Conservation (phyloP, 1,140 invertebrate species). For the Gonioctena quinquepunctata region DNA sequence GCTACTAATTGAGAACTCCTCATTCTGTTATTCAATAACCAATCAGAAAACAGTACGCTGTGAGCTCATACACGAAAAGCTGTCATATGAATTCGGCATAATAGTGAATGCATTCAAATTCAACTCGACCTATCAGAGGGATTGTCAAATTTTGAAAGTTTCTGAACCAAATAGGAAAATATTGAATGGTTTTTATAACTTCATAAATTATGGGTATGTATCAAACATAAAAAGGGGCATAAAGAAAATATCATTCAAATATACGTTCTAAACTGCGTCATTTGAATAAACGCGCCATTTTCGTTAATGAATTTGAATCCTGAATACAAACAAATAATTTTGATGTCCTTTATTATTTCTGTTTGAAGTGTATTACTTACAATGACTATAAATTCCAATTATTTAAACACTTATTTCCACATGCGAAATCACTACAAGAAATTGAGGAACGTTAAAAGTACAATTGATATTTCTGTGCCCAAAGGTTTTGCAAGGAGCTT, state of each 20-base stretch:
- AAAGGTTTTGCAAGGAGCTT: conserved; percentile 28
- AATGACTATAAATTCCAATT: conserved; percentile 4
- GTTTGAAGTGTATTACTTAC: background rate
- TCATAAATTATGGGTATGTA: background rate
- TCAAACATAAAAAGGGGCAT: background rate
- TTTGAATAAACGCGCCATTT: background rate
- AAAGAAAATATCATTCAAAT: background rate
- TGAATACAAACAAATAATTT: conserved; percentile 22
- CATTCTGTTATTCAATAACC: too few species aligned
- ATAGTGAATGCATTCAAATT: too few species aligned
- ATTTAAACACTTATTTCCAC: conserved; percentile 40
- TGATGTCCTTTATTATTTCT: background rate
- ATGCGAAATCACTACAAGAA: conserved; percentile 44
- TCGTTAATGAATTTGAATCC: background rate
- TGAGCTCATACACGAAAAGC: too few species aligned
- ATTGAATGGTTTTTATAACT: too few species aligned
- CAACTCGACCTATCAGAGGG: too few species aligned
- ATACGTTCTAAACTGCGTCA: background rate
- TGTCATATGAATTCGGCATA: too few species aligned
- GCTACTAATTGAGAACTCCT: too few species aligned
- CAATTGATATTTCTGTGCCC: conserved; percentile 39
- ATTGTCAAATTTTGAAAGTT: too few species aligned
- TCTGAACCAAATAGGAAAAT: too few species aligned
- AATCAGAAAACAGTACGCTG: too few species aligned
- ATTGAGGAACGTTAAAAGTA: conserved; percentile 37